A percentile compares a stretch with the other conserved stretches of the same genome.
These are phyloP conservation scores for Brachionus angularis DNA, from an alignment of 1,140 invertebrate species.

Conservation along the genomic window DNA sequence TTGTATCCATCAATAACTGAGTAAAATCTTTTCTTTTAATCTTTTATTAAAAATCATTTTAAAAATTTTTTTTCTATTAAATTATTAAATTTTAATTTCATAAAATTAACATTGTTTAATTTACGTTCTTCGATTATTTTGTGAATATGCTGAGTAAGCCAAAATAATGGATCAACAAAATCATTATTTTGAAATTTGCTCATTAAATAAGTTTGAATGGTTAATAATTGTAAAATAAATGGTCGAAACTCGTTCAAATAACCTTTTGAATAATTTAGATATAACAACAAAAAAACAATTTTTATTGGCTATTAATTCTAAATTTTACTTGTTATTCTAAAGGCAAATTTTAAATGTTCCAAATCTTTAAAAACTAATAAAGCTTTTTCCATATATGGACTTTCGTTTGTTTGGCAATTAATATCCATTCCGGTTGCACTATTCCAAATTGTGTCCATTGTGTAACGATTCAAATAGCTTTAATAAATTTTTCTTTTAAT, in stretches of 20 bases:
- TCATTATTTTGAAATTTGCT: background rate
- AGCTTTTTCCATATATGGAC: constrained; percentile 46
- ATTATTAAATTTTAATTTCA: background rate
- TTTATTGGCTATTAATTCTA: no score
- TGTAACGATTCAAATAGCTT: constrained; percentile 50
- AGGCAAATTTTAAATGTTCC: constrained; percentile 34
- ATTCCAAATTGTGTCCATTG: constrained; percentile 43
- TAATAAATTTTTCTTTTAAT: constrained; percentile 5
- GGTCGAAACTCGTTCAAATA: constrained; percentile 39
- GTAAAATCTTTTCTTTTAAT: constrained; percentile 22
- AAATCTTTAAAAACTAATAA: constrained; percentile 37
- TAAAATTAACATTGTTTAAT: no score
- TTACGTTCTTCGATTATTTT: constrained; percentile 27
- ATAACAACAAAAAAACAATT: background rate
- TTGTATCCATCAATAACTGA: constrained; percentile 10
- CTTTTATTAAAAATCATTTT: background rate
- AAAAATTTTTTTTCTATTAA: background rate
- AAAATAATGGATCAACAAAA: constrained; percentile 31
- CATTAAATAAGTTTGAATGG: background rate
- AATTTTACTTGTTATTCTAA: constrained; percentile 22
- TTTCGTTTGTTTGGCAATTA: constrained; percentile 50
- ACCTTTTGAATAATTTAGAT: background rate
- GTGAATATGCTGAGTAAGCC: constrained; percentile 28
- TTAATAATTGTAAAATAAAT: background rate
- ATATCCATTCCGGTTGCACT: constrained; percentile 28